Evolutionary conservation across 2,113 vertebrate genomes (phyloP), one percentile per base, ranked within the genome.

Genomic region (Planiliza haematocheilus): DNA sequence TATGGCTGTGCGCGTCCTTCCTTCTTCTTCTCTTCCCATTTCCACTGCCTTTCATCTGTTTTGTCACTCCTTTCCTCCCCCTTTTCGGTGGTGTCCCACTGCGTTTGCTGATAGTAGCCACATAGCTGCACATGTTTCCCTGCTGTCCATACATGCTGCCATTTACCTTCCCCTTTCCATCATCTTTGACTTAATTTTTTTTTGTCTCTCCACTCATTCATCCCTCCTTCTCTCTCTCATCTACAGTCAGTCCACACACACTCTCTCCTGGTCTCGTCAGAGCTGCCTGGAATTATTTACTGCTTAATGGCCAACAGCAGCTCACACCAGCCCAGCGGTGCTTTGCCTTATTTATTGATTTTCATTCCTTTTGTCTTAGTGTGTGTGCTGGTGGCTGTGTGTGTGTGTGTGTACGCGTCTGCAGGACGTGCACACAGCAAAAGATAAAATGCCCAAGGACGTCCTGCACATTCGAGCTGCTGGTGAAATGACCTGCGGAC

Each of bases 301-400:
- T 90, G 83, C 72, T 78, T 89, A 91, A 90, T 85, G 88, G 86
- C 73, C 70, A 65, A 64, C 74, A 86, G 77, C 77, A 81, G 69
- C 83, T 86, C 87, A 83, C 79, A 74, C 63, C 71, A 83, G 70
- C 80, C 81, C 81, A 70, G 53, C 7, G 7, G 79, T 69, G 74
- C 84, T 85, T 84, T 79, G 59, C 81, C 86, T 91, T 85, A 89
- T 85, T 90, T 89, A 91, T 91, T 38, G 84, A 87, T 92, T 88
- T 83, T 58, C 78, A 82, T 79, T 77, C 72, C 65, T 73, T 83
- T 86, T 80, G 73, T 86, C 65, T 86, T 81, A 63, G 60, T 45
- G 70, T 57, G 70, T 74, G 34, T 52, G 18, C 18, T 30, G 24
- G 24, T 5, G 24, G 24, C n/a, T 43, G 34, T 55, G 69, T 58